Percentiles rank a stretch among this genome's conserved stretches.
phyloP scores from a whole-genome alignment of 2,113 vertebrate species.

The Eidolon helvum region DNA sequence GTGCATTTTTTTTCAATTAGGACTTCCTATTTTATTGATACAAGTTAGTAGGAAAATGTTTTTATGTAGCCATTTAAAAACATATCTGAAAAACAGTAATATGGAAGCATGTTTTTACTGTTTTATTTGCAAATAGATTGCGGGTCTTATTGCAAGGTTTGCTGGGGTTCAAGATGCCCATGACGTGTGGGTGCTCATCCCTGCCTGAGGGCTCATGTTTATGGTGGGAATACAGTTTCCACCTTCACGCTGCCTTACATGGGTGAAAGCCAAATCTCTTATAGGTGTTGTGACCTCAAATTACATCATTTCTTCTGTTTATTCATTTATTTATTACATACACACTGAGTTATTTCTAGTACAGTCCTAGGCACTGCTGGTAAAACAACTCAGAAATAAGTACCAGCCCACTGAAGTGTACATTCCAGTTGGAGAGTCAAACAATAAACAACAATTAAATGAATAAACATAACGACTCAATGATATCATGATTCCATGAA shows the following conservation, averaged over 20 bases:
- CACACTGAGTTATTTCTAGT: not conserved
- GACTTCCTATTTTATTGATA: not conserved
- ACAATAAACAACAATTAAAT: not conserved
- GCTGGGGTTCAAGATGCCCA: not conserved
- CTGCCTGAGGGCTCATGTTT: not conserved
- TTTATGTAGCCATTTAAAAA: not conserved
- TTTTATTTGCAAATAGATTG: not conserved
- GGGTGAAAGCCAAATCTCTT: not conserved
- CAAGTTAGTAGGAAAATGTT: not conserved
- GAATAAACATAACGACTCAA: not conserved
- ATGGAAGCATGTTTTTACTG: not conserved
- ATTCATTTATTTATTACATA: not conserved
- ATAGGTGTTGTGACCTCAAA: not conserved
- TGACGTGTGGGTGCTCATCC: accelerated
- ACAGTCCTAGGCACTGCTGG: not conserved
- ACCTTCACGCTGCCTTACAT: not conserved
- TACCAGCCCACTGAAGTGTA: not conserved
- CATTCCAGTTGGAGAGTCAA: not conserved
- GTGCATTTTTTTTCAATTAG: not conserved
- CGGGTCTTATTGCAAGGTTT: not conserved
- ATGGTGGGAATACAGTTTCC: not conserved
- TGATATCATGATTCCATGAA: not conserved
- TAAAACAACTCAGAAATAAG: not conserved
- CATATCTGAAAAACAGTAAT: not conserved
- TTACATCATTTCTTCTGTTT: not conserved